phyloP scores from a whole-genome alignment of 2,888 invertebrate species.

The Netelia fuscicornis region DNA sequence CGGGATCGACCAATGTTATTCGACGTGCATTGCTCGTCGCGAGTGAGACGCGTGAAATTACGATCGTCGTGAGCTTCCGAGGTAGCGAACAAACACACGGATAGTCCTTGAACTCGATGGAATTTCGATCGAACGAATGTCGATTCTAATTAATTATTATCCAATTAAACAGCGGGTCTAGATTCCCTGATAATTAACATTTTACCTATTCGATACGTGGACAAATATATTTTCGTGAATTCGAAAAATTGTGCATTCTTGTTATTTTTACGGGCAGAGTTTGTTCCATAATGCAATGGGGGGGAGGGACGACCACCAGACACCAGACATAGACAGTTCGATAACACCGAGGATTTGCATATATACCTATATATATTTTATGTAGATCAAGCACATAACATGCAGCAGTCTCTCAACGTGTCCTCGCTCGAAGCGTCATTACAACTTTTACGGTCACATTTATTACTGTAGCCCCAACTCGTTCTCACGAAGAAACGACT shows the following conservation, averaged over 20 bases:
- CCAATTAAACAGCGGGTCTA: background rate
- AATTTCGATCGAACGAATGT: background rate
- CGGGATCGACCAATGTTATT: slow-evolving; percentile 40
- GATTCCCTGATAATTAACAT: too few relatives aligned
- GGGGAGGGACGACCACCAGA: background rate
- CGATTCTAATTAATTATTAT: background rate
- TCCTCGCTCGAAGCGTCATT: slow-evolving; percentile 29
- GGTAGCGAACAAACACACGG: background rate
- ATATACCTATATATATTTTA: background rate
- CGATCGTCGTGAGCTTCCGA: background rate
- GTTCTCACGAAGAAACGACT: slow-evolving; percentile 29
- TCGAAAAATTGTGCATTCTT: background rate
- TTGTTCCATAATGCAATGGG: slow-evolving; percentile 5
- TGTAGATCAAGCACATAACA: background rate
- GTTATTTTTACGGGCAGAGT: background rate
- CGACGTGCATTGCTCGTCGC: background rate
- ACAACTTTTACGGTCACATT: slow-evolving; percentile 54
- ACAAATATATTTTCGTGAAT: too few relatives aligned
- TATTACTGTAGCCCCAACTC: slow-evolving; percentile 42
- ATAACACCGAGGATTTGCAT: slow-evolving; percentile 5
- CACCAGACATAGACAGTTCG: slow-evolving; percentile 19
- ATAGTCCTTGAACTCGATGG: background rate
- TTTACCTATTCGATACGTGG: too few relatives aligned
- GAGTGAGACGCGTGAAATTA: background rate
- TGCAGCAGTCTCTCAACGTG: slow-evolving; percentile 18